Evolutionary conservation across 2,888 invertebrate species (phyloP).

Genomic region (Craniophora ligustri): DNA sequence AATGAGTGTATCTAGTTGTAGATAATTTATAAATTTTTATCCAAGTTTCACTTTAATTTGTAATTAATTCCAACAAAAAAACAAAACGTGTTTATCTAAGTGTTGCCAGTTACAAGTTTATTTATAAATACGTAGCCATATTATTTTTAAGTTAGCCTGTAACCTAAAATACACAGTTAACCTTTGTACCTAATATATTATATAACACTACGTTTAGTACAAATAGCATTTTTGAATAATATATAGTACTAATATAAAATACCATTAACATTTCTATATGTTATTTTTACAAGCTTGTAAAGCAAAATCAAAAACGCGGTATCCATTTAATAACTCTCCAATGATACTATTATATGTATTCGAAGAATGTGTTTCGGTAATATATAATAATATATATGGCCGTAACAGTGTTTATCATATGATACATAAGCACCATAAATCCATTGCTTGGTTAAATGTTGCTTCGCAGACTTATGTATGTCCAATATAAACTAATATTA

Average conservation of each 20-base stretch:
- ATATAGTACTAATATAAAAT: conserved; percentile 14
- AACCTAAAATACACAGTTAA: conserved; percentile 20
- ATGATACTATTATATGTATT: not conserved
- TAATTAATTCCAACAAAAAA: no score
- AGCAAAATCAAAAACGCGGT: conserved; percentile 17
- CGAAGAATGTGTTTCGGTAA: not conserved
- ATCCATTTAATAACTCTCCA: not conserved
- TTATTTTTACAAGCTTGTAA: conserved; percentile 38
- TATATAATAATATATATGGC: conserved; percentile 6
- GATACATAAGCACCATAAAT: no score
- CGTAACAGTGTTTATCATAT: conserved; percentile 22
- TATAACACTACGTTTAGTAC: conserved; percentile 42
- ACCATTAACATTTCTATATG: conserved; percentile 13
- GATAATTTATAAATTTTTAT: no score
- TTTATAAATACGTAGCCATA: conserved; percentile 60
- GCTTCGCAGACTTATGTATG: conserved; percentile 31
- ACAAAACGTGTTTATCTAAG: not conserved
- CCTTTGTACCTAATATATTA: conserved; percentile 35
- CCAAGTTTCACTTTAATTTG: no score
- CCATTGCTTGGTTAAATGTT: conserved; percentile 29
- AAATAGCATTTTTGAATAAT: conserved; percentile 42
- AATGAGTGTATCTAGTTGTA: no score
- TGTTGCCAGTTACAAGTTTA: conserved; percentile 3
- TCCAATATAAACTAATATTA: conserved; percentile 19
- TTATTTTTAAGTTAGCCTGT: conserved; percentile 54